Evolutionary conservation across 1,140 invertebrate genomes (phyloP).

Genomic region (Homarus americanus): DNA sequence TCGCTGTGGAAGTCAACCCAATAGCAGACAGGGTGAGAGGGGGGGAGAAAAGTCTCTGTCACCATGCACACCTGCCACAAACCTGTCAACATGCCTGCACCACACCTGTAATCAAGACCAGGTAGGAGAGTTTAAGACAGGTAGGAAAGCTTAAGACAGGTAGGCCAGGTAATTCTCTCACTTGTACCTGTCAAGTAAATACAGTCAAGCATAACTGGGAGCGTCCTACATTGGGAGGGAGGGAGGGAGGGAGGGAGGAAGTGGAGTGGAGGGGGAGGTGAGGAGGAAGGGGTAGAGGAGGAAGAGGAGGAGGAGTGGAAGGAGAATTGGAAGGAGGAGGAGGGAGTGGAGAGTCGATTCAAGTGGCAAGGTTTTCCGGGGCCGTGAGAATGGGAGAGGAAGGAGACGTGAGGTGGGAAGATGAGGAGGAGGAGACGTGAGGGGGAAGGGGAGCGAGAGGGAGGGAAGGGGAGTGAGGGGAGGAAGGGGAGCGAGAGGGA

Average conservation of each 20-base stretch:
- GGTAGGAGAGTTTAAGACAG: too few species aligned
- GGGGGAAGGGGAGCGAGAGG: not conserved
- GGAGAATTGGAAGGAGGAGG: not conserved
- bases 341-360: not conserved
- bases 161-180: too few species aligned
- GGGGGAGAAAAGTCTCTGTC: too few species aligned
- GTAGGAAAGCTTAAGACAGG: too few species aligned
- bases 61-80: too few species aligned
- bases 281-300: not conserved
- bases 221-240: not conserved
- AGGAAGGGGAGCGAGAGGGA: not conserved
- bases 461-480: not conserved
- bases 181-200: too few species aligned
- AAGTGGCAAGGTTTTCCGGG: not conserved
- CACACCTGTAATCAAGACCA: too few species aligned
- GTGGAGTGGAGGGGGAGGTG: not conserved
- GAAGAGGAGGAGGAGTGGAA: conserved; percentile 5
- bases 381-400: not conserved
- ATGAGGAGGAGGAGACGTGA: not conserved
- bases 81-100: too few species aligned
- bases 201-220: too few species aligned
- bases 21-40: not conserved
- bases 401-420: not conserved
- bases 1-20: too few species aligned
- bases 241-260: conserved; percentile 8